Conservation (phyloP, 2,113 vertebrate species). For the Oryzias celebensis region DNA sequence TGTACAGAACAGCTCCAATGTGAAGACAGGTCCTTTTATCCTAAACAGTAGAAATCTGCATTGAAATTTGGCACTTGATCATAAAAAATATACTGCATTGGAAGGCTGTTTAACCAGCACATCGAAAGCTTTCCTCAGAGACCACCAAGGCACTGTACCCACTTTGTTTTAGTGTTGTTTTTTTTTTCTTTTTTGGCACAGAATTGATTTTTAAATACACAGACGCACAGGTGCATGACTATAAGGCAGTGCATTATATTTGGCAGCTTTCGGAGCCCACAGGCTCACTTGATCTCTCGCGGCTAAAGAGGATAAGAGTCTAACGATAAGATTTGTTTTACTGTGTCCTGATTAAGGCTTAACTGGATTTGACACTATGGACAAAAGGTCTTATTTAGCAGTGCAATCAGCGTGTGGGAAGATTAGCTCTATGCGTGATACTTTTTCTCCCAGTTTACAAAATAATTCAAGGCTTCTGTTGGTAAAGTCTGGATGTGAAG, state of each 20-base stretch:
- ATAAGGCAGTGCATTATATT: slow-evolving; percentile 54
- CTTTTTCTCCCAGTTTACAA: slow-evolving; percentile 22
- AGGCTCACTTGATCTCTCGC: slow-evolving; percentile 9
- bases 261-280: slow-evolving; percentile 45
- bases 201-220: slow-evolving; percentile 35
- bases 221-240: slow-evolving; percentile 16
- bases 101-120: slow-evolving; percentile 32
- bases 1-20: slow-evolving; percentile 25
- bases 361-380: slow-evolving; percentile 14
- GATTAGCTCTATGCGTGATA: slow-evolving; percentile 34
- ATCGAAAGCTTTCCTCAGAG: slow-evolving; percentile 63
- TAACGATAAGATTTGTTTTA: slow-evolving; percentile 9
- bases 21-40: slow-evolving; percentile 30
- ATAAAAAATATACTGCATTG: slow-evolving; percentile 64
- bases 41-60: slow-evolving; percentile 35
- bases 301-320: slow-evolving; percentile 1
- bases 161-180: slow-evolving; percentile 27
- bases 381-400: slow-evolving; percentile 36
- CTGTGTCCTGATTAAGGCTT: slow-evolving; percentile 22
- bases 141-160: slow-evolving; percentile 70
- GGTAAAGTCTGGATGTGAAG: slow-evolving; percentile 37
- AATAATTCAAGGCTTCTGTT: slow-evolving; percentile 31
- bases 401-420: slow-evolving; percentile 31
- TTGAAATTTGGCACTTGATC: slow-evolving; percentile 42
- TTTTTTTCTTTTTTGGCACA: slow-evolving; percentile 47